Evolutionary conservation across 2,797 vertebrate species (phyloP).

Genomic region (Psittacula echo): DNA sequence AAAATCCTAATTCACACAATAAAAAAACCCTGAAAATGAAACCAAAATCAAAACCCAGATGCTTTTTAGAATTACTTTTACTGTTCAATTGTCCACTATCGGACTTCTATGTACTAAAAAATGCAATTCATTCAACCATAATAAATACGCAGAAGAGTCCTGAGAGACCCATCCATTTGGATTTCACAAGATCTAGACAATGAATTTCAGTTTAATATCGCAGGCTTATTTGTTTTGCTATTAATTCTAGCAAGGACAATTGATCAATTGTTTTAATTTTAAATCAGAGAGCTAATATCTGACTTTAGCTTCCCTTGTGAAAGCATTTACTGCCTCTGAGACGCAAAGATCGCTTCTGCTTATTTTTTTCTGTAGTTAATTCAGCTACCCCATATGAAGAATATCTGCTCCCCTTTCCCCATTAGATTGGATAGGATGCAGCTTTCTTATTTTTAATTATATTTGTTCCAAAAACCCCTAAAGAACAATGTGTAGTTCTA

Average conservation of each 20-base stretch:
- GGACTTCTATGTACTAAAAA: background rate
- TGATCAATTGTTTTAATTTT: constrained; percentile 75
- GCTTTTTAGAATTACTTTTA: background rate
- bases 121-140: background rate
- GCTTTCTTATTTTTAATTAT: background rate
- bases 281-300: constrained; percentile 59
- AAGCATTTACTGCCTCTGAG: background rate
- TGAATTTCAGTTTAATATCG: constrained; percentile 28
- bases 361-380: background rate
- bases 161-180: background rate
- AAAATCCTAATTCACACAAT: background rate
- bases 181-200: background rate
- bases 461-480: background rate
- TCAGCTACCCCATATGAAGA: background rate
- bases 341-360: constrained; percentile 18
- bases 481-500: background rate
- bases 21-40: background rate
- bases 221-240: constrained; percentile 47
- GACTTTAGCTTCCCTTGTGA: constrained; percentile 33
- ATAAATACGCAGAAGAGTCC: background rate
- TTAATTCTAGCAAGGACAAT: constrained; percentile 53
- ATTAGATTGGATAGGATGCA: background rate
- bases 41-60: background rate
- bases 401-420: background rate
- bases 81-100: background rate